A percentile compares a stretch with the other conserved stretches of the same genome.
Evolutionary conservation across 1,140 invertebrate species (phyloP).

Genomic region (Caenorhabditis brenneri): DNA sequence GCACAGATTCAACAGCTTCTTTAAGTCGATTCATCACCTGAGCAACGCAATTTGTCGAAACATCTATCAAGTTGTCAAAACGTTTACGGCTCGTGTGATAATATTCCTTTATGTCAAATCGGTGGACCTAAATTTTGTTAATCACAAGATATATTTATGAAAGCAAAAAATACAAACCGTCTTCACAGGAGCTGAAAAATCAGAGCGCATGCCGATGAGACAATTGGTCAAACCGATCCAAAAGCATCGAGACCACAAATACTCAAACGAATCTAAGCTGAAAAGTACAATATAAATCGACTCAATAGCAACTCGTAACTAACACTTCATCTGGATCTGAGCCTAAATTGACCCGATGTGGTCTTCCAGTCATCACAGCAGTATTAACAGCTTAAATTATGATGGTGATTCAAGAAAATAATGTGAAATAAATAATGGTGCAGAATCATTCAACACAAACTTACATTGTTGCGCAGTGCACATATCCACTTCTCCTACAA

Average conservation of each 20-base stretch:
- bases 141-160: not conserved
- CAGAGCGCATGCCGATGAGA: not conserved
- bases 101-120: not conserved
- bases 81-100: not conserved
- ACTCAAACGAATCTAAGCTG: not conserved
- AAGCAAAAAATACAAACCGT: no score
- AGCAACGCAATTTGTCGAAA: not conserved
- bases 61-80: not conserved
- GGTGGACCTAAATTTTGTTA: not conserved
- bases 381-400: not conserved
- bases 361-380: not conserved
- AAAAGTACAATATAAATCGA: not conserved
- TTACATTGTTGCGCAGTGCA: not conserved
- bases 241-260: conserved; percentile 6
- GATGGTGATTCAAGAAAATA: not conserved
- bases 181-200: not conserved
- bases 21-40: not conserved
- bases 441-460: not conserved
- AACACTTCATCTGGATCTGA: not conserved
- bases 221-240: not conserved
- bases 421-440: not conserved
- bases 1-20: not conserved
- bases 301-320: not conserved
- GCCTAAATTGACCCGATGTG: not conserved
- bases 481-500: conserved; percentile 10